Base-by-base conservation (phyloP, 2,113 vertebrate genomes). In the Grammatotria lemairii region DNA sequence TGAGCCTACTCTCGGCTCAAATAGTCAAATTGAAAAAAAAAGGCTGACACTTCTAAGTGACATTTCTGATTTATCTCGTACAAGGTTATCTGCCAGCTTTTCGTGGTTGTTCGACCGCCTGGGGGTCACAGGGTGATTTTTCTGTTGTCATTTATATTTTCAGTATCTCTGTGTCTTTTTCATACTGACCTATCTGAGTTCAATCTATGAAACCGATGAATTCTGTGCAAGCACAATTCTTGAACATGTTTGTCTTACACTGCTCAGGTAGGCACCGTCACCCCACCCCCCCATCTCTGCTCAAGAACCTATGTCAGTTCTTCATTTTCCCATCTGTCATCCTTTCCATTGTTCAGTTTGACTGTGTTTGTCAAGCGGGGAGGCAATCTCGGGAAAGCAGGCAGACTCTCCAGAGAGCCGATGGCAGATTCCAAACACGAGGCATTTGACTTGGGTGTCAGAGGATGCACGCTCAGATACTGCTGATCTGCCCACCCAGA, bases 371-470 rank as follows among this genome's bases (percentile, higher is more conserved):
- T 75, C 53, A 31, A 19, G 65, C 12, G 2, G 23, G 23, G 9
- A n/a, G 26, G 45, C 10, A 89, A 60, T 35, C 55, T 17, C 9
- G 28, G 38, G 45, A 85, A 70, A 80, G 47, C 88, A 70, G 65
- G n/a, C 57, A 4, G 21, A 79, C 60, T 88, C 91, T 87, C 90
- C 70, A 2, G 90, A 92, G 91, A 82, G 73, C 70, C 4, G 21
- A 33, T 23, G 63, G 82, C 60, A 4, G 81, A 88, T 88, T 93
- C 92, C 79, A 86, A 89, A 90, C 84, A 55, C 82, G 16, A 89
- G 81, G 83, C 87, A 68, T 91, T 87, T 88, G 90, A 94, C 91
- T 91, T 75, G 5, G 60, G 88, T 93, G 91, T 93, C 91, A 78
- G 87, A 91, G 86, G 87, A 91, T 63, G 82, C 57, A 65, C 17